Evolutionary conservation across 2,888 invertebrate genomes (phyloP).

Genomic region (Gari tellinella): DNA sequence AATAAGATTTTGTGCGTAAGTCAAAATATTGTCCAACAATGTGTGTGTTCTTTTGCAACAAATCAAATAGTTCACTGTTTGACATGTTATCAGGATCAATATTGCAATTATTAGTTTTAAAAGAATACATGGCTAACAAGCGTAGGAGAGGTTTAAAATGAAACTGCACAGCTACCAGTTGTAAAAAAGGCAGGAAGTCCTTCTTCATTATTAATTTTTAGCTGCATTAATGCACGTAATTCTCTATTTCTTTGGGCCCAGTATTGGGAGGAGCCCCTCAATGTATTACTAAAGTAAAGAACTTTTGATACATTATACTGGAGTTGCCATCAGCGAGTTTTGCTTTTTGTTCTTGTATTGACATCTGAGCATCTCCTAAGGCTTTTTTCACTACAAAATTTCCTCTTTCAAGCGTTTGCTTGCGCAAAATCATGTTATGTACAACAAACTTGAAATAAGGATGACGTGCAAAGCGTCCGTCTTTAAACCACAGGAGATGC

Average conservation of each 20-base stretch:
- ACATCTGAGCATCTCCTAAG: constrained; percentile 22
- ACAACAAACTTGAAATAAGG: constrained; percentile 11
- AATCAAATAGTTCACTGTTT: not conserved
- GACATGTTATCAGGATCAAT: constrained; percentile 3
- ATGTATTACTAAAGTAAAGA: not conserved
- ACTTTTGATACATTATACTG: constrained; percentile 1
- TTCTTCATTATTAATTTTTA: constrained; percentile 11
- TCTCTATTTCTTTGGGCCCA: constrained; percentile 9
- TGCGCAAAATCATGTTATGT: constrained; percentile 38
- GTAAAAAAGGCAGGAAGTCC: constrained; percentile 41
- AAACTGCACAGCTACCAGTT: constrained; percentile 26
- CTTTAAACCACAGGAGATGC: constrained; percentile 46
- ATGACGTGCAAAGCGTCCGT: constrained; percentile 45
- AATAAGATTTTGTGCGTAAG: constrained; percentile 40
- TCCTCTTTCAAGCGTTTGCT: constrained; percentile 28
- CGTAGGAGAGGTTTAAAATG: constrained; percentile 40
- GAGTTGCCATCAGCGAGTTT: constrained; percentile 17
- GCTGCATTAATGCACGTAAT: constrained; percentile 10
- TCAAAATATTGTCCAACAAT: constrained; percentile 55
- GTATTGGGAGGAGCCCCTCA: constrained; percentile 8
- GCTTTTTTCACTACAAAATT: constrained; percentile 28
- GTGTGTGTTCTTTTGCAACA: constrained; percentile 44
- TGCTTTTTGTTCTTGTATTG: constrained; percentile 18
- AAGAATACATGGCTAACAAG: too few species aligned
- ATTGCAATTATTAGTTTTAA: constrained; percentile 14